Evolutionary conservation across 2,113 vertebrate genomes (phyloP).

Genomic region (Chlorodrepanis virens): DNA sequence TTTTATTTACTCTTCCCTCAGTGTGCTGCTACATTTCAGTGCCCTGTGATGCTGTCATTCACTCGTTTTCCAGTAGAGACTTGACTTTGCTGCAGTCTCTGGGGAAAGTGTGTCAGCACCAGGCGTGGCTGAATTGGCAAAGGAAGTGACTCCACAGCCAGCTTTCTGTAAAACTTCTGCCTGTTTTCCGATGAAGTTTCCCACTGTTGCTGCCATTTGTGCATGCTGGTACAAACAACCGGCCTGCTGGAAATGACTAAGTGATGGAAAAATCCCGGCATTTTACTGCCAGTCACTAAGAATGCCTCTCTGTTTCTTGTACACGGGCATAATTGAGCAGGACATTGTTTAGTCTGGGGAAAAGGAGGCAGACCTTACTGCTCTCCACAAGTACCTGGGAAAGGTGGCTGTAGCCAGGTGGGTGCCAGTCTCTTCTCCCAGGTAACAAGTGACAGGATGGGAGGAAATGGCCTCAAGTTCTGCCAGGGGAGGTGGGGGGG

Average conservation of each 20-base stretch:
- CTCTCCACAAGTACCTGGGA: neutral
- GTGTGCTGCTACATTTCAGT: neutral
- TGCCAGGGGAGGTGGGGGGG: neutral
- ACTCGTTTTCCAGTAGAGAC: neutral
- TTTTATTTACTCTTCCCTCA: neutral
- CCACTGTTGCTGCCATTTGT: neutral
- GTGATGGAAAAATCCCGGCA: neutral
- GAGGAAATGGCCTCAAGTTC: neutral
- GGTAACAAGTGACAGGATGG: neutral
- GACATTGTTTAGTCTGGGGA: neutral
- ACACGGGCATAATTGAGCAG: accelerated
- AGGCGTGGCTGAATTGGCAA: slow-evolving; percentile 22
- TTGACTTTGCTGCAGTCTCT: neutral
- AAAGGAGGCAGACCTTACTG: neutral
- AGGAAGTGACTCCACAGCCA: neutral
- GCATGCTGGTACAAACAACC: neutral
- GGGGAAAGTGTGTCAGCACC: neutral
- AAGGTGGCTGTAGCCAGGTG: neutral
- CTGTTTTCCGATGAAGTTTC: neutral
- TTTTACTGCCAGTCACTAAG: neutral
- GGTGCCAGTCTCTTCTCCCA: neutral
- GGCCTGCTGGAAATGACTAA: neutral
- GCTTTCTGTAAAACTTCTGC: neutral
- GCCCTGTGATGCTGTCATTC: neutral
- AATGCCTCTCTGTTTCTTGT: neutral